Conservation (phyloP, 2,888 invertebrate species). For the Cheilosia impressa region DNA sequence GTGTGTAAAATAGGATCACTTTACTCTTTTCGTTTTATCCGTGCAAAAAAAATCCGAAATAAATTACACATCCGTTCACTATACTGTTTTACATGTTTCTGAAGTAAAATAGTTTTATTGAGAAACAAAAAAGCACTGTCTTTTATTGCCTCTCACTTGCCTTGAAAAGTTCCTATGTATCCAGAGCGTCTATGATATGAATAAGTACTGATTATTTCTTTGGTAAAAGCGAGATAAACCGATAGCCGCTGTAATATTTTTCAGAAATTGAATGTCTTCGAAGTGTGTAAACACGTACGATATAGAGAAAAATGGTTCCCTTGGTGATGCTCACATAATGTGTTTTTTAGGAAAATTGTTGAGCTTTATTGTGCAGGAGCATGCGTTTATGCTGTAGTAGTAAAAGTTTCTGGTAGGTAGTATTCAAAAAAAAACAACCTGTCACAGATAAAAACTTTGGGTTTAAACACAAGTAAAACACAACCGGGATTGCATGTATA, state of each 20-base stretch:
- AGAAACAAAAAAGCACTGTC: slow-evolving; percentile 46
- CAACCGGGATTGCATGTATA: too few relatives aligned
- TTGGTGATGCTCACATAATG: not conserved
- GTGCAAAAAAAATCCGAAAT: slow-evolving; percentile 40
- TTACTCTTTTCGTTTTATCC: slow-evolving; percentile 34
- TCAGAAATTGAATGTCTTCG: slow-evolving; percentile 9
- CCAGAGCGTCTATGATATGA: slow-evolving; percentile 23
- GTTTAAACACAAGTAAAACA: too few relatives aligned
- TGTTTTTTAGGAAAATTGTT: slow-evolving; percentile 15
- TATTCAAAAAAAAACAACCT: not conserved
- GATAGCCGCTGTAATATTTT: not conserved
- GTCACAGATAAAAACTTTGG: not conserved
- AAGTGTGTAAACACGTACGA: not conserved
- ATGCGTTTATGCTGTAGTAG: slow-evolving; percentile 50
- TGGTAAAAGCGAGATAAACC: slow-evolving; percentile 11
- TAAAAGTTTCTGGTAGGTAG: slow-evolving; percentile 37
- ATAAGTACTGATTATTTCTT: not conserved
- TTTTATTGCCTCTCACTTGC: not conserved
- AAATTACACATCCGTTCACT: slow-evolving; percentile 43
- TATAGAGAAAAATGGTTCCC: not conserved
- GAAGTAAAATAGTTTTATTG: slow-evolving; percentile 36
- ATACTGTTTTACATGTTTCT: slow-evolving; percentile 64
- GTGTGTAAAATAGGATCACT: slow-evolving; percentile 11
- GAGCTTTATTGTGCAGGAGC: slow-evolving; percentile 29
- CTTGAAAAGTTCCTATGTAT: slow-evolving; percentile 53